phyloP scores from a whole-genome alignment of 2,888 invertebrate species.

The Frankliniella intonsa region DNA sequence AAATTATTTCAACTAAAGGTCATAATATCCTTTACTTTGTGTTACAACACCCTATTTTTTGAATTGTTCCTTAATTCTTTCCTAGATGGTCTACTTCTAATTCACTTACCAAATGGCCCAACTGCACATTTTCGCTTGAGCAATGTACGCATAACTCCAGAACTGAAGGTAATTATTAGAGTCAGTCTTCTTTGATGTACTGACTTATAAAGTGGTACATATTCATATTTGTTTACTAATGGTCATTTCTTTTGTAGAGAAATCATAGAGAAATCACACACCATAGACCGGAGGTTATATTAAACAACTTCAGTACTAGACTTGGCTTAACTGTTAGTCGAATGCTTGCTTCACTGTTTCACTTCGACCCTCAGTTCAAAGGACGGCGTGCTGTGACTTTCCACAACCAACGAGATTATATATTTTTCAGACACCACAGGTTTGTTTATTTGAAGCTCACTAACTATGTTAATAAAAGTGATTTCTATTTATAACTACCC shows the following conservation, averaged over 20 bases:
- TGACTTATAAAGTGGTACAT: not conserved
- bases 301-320: slow-evolving; percentile 94
- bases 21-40: not conserved
- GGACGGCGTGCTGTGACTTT: slow-evolving; percentile 93
- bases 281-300: slow-evolving; percentile 90
- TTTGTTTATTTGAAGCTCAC: slow-evolving; percentile 42
- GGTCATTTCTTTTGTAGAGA: slow-evolving; percentile 44
- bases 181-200: not conserved
- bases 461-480: too few relatives aligned
- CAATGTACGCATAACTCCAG: slow-evolving; percentile 84
- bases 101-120: slow-evolving; percentile 94
- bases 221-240: slow-evolving; percentile 25
- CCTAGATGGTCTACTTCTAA: slow-evolving; percentile 79
- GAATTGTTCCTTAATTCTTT: slow-evolving; percentile 37
- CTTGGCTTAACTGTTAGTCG: slow-evolving; percentile 85
- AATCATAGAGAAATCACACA: slow-evolving; percentile 74
- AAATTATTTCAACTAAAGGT: not conserved
- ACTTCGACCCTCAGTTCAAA: slow-evolving; percentile 91
- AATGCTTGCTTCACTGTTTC: slow-evolving; percentile 90
- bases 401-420: slow-evolving; percentile 98
- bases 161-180: slow-evolving; percentile 58
- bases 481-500: slow-evolving; percentile 27
- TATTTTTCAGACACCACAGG: slow-evolving; percentile 97
- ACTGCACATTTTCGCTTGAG: slow-evolving; percentile 94
- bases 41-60: not conserved